Percentiles rank a stretch among this genome's conserved stretches.
phyloP scores from a whole-genome alignment of 2,888 invertebrate genomes.

The Nemurella pictetii region DNA sequence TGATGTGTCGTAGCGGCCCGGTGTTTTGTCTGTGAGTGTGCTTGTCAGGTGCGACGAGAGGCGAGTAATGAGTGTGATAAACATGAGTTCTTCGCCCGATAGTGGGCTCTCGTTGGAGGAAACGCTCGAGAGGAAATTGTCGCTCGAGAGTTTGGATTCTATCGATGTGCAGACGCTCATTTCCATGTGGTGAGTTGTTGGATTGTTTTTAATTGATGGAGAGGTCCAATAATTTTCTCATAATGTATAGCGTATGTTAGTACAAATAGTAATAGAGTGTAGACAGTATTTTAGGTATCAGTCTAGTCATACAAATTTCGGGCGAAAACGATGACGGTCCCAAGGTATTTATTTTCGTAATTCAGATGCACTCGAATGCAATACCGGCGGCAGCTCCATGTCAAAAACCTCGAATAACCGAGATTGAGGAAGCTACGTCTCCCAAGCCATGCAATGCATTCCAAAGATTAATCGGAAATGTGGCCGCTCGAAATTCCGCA shows the following conservation, averaged over 20 bases:
- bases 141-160: constrained; percentile 44
- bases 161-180: constrained; percentile 45
- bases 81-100: constrained; percentile 46
- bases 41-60: neutral
- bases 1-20: neutral
- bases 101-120: constrained; percentile 47
- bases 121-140: constrained; percentile 44
- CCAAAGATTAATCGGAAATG: neutral
- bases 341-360: too few species aligned
- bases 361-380: too few species aligned
- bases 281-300: too few species aligned
- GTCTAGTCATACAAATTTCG: too few species aligned
- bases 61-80: neutral
- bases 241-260: too few species aligned
- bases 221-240: neutral
- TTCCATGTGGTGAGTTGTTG: constrained; percentile 46
- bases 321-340: too few species aligned
- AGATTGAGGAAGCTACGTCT: neutral
- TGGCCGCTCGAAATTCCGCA: neutral
- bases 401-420: neutral
- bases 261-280: too few species aligned
- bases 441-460: neutral
- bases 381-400: too few species aligned
- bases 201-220: too few species aligned
- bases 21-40: neutral